phyloP scores from a whole-genome alignment of 2,797 vertebrate species.

The Limnodromus scolopaceus region DNA sequence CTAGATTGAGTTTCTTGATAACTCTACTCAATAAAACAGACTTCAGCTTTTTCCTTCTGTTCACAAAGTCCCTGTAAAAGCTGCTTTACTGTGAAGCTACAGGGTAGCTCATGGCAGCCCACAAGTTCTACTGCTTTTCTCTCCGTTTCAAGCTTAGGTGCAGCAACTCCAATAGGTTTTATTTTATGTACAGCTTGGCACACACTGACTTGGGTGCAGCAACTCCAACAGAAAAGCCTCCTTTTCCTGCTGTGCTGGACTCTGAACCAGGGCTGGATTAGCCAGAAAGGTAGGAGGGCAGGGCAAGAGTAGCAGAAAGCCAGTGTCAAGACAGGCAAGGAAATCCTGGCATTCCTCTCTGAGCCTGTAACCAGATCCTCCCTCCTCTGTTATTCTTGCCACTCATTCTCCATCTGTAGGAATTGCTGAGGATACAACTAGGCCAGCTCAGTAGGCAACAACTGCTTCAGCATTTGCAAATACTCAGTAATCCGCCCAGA shows the following conservation, averaged over 20 bases:
- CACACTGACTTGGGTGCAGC: not conserved
- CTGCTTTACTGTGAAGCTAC: not conserved
- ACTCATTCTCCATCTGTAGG: not conserved
- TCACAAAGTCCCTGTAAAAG: not conserved
- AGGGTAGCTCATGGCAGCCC: not conserved
- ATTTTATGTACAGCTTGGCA: not conserved
- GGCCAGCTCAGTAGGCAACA: not conserved
- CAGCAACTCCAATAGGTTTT: not conserved
- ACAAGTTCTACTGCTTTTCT: not conserved
- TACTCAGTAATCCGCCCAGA: not conserved
- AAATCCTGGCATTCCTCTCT: slow-evolving; percentile 24
- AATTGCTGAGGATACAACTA: not conserved
- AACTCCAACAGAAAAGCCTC: not conserved
- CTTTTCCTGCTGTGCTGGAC: not conserved
- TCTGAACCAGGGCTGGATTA: not conserved
- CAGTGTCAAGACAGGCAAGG: not conserved
- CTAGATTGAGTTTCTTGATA: slow-evolving; percentile 43
- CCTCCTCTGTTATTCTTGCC: slow-evolving; percentile 7
- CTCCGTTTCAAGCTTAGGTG: not conserved
- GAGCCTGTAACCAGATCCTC: slow-evolving; percentile 16
- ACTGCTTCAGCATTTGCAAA: slow-evolving; percentile 11
- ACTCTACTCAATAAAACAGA: not conserved
- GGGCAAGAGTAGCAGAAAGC: not conserved
- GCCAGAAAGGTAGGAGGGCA: not conserved
- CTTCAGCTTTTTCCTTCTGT: not conserved